Evolutionary conservation across 2,797 vertebrate genomes (phyloP), one percentile per base, ranked within the genome.

Genomic region (Pseudotriccus pelzelni): DNA sequence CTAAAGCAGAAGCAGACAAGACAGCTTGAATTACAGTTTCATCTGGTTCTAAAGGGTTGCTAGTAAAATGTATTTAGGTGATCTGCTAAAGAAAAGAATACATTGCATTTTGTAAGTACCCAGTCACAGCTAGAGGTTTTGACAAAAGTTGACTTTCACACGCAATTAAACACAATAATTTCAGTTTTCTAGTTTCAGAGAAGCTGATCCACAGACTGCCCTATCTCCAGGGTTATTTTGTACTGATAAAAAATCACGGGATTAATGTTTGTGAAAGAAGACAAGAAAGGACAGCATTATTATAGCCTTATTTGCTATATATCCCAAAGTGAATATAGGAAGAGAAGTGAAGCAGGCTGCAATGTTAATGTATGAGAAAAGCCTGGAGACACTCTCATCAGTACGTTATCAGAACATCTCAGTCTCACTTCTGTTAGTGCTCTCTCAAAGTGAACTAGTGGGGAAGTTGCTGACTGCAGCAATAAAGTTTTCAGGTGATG

Each of bases 121-220:
- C 84, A 95, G 89, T 92, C 96, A 95, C 97, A 95, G 97, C 93
- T 67, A 96, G 95, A 97, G 95, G 83, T 88, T 95, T 94, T 97
- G 94, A 97, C 95, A 97, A 97, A 97, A 97, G 97, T 97, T 97
- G 97, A 97, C 97, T 97, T 97, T 97, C 97, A 97, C 96, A 96
- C 84, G 3, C 96, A 97, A 97, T 97, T 97, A 95, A 97, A 95
- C 97, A 90, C 85, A 96, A 96, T 97, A 97, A 97, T 97, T 97
- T 97, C 97, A 96, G 97, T 96, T 97, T 97, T 97, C 95, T 96
- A 93, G 96, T 97, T 97, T 96, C 95, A 94, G 32, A 90, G 92
- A 94, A 96, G 93, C 94, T 77, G 89, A 93, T 96, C 96, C 92
- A 95, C 92, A 95, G 73, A 92, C 90, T 84, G 86, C 69, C 82